Evolutionary conservation across 2,888 invertebrate genomes (phyloP), one percentile per base, ranked within the genome.

Genomic region (Meandrusa payeni): DNA sequence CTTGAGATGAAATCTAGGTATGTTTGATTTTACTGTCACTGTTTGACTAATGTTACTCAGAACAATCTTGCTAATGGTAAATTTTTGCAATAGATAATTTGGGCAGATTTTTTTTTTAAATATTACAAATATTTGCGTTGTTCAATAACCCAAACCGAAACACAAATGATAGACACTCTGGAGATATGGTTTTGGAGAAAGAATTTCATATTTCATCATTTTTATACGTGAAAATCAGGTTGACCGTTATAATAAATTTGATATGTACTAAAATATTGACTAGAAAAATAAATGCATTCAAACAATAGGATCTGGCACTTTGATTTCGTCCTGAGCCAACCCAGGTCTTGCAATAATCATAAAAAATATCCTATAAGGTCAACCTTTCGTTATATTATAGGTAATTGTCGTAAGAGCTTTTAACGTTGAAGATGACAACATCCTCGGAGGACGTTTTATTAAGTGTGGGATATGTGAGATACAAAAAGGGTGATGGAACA

Each of bases 401-500:
- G 13, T 38, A 26, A 32, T 22, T 31, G 12, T 22, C 12, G 19
- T 7, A 24, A 24, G 23, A 37, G 13, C 31, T 28, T 20, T 11
- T 11, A 5, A 9, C 23, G 2, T 32, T 20, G 44, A 70, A 57
- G 54, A 95, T 95, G 95, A 93, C 94, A 55, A 94, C 95, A 41
- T 95, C 95, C 51, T 96, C 96, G 43, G 99, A 99, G 88, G 98
- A 98, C 85, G 97, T 99, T 42, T 89, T 98, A 58, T 90, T 97
- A 55, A 96, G 97, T 89, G 94, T 98, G 59, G 93, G 94, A 52
- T 92, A 96, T 81, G 98, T 99, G 48, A 93, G 96, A 50, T 97
- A 94, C 74, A 98, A 98, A 81, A 99, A 99, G 83, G 96, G 96
- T 41, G 97, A 98, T 86, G 99, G 99, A 5, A 95, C 95, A 0